phyloP scores from a whole-genome alignment of 2,113 vertebrate genomes.

The Podiceps cristatus region DNA sequence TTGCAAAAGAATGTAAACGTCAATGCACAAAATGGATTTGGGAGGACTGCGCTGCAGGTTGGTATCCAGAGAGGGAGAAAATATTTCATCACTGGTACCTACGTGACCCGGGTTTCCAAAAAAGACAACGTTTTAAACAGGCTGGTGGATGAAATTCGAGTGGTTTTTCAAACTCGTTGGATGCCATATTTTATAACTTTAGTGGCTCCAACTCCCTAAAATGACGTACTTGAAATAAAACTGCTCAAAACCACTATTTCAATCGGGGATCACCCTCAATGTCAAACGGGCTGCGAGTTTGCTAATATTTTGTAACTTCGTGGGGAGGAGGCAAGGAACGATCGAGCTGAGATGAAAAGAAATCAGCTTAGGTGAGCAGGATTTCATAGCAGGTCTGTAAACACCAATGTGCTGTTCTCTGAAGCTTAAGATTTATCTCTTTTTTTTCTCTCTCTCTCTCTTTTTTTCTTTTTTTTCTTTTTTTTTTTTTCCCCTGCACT shows the following conservation, averaged over 20 bases:
- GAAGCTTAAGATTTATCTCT: background rate
- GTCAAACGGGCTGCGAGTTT: conserved; percentile 72
- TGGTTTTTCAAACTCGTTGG: conserved; percentile 73
- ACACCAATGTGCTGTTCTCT: conserved; percentile 72
- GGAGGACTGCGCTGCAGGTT: conserved; percentile 94
- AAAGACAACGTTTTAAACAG: conserved; percentile 66
- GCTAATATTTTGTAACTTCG: conserved; percentile 66
- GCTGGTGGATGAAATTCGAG: conserved; percentile 70
- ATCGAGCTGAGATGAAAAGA: conserved; percentile 49
- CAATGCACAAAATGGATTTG: conserved; percentile 87
- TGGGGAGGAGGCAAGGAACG: conserved; percentile 58
- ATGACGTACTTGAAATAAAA: conserved; percentile 83
- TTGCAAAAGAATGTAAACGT: conserved; percentile 88
- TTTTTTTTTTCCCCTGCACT: background rate
- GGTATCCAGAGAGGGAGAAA: conserved; percentile 82
- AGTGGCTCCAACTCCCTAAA: conserved; percentile 77
- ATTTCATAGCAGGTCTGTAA: conserved; percentile 73
- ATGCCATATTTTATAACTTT: conserved; percentile 84
- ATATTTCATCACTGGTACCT: conserved; percentile 77
- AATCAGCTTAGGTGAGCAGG: conserved; percentile 62
- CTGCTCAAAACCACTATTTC: conserved; percentile 68
- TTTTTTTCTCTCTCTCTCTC: too few relatives aligned
- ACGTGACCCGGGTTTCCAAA: conserved; percentile 76
- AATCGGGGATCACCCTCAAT: conserved; percentile 67
- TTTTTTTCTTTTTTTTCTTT: background rate